phyloP scores from a whole-genome alignment of 92 coral and sea anemone species.

The Virgularia gustaviana region DNA sequence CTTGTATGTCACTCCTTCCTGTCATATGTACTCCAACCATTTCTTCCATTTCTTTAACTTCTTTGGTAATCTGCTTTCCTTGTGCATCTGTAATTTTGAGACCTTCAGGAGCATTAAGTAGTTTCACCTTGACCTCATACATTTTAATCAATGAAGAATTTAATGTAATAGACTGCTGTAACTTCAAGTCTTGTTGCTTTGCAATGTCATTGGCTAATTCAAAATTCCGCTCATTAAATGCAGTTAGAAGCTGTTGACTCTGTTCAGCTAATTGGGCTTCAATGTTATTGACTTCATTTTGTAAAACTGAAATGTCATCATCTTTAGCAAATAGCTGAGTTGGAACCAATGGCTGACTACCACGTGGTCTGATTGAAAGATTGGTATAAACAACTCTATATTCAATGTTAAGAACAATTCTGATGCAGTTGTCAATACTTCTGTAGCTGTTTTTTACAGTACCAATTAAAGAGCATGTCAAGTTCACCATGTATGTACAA shows the following conservation, averaged over 20 bases:
- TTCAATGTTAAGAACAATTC: conserved; percentile 1
- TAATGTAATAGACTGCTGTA: not conserved
- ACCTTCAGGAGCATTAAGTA: conserved; percentile 11
- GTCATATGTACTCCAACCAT: not conserved
- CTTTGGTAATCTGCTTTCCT: not conserved
- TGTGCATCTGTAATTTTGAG: not conserved
- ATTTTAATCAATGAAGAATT: conserved; percentile 5
- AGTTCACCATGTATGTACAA: no score
- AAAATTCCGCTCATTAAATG: not conserved
- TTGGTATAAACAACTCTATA: not conserved
- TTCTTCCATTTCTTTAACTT: conserved; percentile 7
- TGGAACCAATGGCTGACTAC: not conserved
- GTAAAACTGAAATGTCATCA: not conserved
- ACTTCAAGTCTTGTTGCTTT: not conserved
- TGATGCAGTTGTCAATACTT: not conserved
- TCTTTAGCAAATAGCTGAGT: not conserved
- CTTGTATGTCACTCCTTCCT: not conserved
- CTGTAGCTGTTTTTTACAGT: no score
- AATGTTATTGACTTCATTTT: not conserved
- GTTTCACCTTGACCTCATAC: conserved; percentile 10
- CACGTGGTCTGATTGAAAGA: not conserved
- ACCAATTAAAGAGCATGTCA: no score
- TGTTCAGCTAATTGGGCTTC: not conserved
- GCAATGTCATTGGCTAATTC: conserved; percentile 2
- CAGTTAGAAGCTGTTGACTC: not conserved